Conservation (phyloP, 1,140 invertebrate genomes). For the Brachionus asplanchnoidis region DNA sequence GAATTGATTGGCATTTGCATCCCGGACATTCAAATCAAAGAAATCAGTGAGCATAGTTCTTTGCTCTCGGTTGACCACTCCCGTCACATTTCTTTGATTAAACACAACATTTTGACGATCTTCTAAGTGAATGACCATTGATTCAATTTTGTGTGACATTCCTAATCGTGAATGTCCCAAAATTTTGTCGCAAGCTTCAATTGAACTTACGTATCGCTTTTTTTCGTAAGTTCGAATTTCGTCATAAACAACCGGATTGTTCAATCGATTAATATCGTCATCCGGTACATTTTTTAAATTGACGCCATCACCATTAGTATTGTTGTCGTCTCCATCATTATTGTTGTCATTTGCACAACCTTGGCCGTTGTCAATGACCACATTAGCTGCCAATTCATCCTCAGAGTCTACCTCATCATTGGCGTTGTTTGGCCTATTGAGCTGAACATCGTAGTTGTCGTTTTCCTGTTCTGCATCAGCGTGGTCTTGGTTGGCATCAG, state of each 20-base stretch:
- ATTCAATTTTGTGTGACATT: neutral
- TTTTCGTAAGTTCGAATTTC: neutral
- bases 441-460: neutral
- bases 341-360: no score
- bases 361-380: no score
- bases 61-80: neutral
- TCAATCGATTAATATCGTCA: no score
- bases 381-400: no score
- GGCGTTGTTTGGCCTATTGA: no score
- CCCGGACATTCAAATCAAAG: neutral
- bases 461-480: neutral
- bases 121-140: neutral
- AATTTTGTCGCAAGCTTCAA: neutral
- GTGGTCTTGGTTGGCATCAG: neutral
- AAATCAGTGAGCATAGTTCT: neutral
- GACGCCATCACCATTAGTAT: neutral
- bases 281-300: no score
- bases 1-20: no score
- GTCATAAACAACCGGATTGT: neutral
- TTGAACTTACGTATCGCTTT: neutral
- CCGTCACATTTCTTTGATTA: no score
- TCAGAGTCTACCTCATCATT: no score
- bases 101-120: neutral
- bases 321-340: neutral
- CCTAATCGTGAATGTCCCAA: no score